A percentile compares a stretch with the other conserved stretches of the same genome.
phyloP scores from a whole-genome alignment of 2,113 vertebrate species.

The Pelodiscus sinensis region DNA sequence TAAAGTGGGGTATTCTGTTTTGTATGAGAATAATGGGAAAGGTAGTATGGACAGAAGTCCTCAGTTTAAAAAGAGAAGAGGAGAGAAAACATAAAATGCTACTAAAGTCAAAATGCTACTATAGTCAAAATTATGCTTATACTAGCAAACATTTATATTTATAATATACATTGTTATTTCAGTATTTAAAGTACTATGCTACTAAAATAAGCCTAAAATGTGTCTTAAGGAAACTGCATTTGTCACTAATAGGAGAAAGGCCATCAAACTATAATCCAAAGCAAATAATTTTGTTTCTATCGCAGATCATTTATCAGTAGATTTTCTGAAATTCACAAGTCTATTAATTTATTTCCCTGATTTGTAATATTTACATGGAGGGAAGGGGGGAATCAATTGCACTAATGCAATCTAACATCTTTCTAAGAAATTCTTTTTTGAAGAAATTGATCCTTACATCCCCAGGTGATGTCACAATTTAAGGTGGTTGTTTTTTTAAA shows the following conservation, averaged over 20 bases:
- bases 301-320: not conserved
- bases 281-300: not conserved
- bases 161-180: conserved; percentile 17
- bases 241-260: not conserved
- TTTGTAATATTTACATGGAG: not conserved
- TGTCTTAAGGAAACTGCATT: not conserved
- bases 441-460: not conserved
- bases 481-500: not conserved
- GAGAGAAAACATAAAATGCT: conserved; percentile 3
- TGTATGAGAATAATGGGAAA: not conserved
- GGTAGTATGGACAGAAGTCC: not conserved
- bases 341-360: not conserved
- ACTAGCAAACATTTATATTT: conserved; percentile 6
- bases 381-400: not conserved
- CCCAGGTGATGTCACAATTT: not conserved
- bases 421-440: not conserved
- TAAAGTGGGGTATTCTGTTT: not conserved
- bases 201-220: not conserved
- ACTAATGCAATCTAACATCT: not conserved
- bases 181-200: not conserved
- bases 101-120: not conserved
- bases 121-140: not conserved
- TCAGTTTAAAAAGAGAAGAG: not conserved
- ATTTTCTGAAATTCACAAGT: not conserved
- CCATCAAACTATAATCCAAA: not conserved